Conservation (phyloP, 1,140 invertebrate species). For the Vanessa atalanta region DNA sequence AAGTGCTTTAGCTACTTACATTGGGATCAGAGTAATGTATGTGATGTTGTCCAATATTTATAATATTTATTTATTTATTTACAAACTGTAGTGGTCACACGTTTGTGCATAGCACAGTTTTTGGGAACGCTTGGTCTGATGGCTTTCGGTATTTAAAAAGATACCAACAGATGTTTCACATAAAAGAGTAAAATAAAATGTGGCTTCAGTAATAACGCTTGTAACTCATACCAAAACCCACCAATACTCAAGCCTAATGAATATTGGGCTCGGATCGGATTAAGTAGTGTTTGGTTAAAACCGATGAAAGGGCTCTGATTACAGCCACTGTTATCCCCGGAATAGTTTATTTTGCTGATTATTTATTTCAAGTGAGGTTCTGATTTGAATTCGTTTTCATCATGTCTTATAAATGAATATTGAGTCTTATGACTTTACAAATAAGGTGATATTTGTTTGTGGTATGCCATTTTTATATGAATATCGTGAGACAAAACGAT, state of each 20-base stretch:
- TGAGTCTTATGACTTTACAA: not conserved
- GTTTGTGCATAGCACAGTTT: too few relatives aligned
- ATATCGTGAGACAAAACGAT: not conserved
- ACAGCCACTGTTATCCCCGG: constrained; percentile 34
- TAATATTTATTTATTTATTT: too few relatives aligned
- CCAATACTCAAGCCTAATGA: constrained; percentile 44
- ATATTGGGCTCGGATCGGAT: constrained; percentile 50
- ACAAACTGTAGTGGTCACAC: too few relatives aligned
- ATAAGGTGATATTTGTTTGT: not conserved
- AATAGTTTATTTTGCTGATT: constrained; percentile 15
- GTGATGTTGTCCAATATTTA: too few relatives aligned
- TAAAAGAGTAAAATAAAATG: too few relatives aligned
- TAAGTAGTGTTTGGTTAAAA: constrained; percentile 52
- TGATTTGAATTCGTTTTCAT: constrained; percentile 9
- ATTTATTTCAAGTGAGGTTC: constrained; percentile 4
- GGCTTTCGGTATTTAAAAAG: too few relatives aligned
- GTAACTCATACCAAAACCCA: not conserved
- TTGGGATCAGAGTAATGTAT: too few relatives aligned
- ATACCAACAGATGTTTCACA: too few relatives aligned
- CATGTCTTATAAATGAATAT: not conserved
- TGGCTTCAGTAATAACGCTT: too few relatives aligned
- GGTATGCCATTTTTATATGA: not conserved
- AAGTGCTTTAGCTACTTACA: too few relatives aligned
- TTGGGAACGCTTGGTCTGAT: too few relatives aligned
- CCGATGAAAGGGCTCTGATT: constrained; percentile 49